phyloP scores from a whole-genome alignment of 2,888 invertebrate genomes.

The Mantis religiosa region DNA sequence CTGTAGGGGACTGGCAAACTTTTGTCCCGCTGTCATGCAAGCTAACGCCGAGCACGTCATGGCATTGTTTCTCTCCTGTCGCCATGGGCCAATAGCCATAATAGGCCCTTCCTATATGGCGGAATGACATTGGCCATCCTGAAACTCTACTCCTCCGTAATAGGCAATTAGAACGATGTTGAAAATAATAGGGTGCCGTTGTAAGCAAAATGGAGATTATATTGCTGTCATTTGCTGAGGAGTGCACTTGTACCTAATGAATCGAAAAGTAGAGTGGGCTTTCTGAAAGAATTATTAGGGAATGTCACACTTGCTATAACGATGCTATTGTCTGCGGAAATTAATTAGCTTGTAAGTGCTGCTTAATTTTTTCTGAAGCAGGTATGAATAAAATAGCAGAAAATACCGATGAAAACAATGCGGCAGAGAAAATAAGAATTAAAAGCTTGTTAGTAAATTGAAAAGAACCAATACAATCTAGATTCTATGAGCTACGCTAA shows the following conservation, averaged over 20 bases:
- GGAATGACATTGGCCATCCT: background rate
- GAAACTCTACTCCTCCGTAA: background rate
- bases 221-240: background rate
- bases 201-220: background rate
- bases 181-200: background rate
- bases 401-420: too few relatives aligned
- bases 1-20: background rate
- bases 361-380: too few relatives aligned
- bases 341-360: too few relatives aligned
- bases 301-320: background rate
- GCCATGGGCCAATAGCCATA: constrained; percentile 1
- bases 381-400: too few relatives aligned
- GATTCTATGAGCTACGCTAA: too few relatives aligned
- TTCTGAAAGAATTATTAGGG: background rate
- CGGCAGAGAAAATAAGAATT: too few relatives aligned
- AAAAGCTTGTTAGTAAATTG: too few relatives aligned
- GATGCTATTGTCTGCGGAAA: background rate
- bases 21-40: background rate
- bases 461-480: too few relatives aligned
- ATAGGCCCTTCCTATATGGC: background rate
- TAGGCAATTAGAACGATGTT: constrained; percentile 1
- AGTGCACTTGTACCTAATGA: background rate
- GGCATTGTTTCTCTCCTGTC: background rate
- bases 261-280: background rate
- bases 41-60: background rate